These are phyloP conservation scores for Galendromus occidentalis DNA, from an alignment of 1,140 invertebrate species.

Conservation along the genomic window DNA sequence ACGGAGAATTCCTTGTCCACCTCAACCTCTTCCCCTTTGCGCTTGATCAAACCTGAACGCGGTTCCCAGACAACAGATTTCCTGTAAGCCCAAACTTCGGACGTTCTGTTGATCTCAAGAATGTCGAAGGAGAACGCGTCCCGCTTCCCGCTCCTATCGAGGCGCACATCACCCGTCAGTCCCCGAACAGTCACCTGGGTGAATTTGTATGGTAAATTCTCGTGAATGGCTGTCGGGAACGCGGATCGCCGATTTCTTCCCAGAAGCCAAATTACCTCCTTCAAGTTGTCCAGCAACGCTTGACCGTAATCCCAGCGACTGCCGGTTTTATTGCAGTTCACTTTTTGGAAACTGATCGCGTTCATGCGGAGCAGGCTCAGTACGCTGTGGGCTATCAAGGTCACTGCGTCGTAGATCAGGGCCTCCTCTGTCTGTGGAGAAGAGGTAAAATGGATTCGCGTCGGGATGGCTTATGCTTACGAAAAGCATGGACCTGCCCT, in stretches of 20 bases:
- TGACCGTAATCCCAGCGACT: conserved; percentile 88
- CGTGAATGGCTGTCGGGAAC: conserved; percentile 8
- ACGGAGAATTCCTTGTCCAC: background rate
- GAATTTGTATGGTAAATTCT: background rate
- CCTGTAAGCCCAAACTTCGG: background rate
- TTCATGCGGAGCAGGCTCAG: conserved; percentile 53
- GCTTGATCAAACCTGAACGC: background rate
- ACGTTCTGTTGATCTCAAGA: conserved; percentile 44
- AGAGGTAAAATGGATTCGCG: conserved; percentile 14
- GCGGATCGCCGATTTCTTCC: background rate
- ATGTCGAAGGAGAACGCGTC: conserved; percentile 72
- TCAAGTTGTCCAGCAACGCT: conserved; percentile 89
- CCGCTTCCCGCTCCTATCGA: conserved; percentile 74
- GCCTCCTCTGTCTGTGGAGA: conserved; percentile 70
- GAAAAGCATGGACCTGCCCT: background rate
- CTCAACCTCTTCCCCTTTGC: background rate
- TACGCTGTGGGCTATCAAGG: conserved; percentile 62
- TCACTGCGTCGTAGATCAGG: conserved; percentile 80
- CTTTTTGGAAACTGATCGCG: conserved; percentile 44
- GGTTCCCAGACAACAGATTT: background rate
- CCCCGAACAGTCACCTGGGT: conserved; percentile 69
- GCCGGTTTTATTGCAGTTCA: conserved; percentile 51
- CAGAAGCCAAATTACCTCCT: conserved; percentile 45
- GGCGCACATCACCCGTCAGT: conserved; percentile 72
- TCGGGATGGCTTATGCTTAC: background rate